A percentile compares a stretch with the other conserved stretches of the same genome.
phyloP scores from a whole-genome alignment of 2,113 vertebrate species.

The Protomyctophum bolini region DNA sequence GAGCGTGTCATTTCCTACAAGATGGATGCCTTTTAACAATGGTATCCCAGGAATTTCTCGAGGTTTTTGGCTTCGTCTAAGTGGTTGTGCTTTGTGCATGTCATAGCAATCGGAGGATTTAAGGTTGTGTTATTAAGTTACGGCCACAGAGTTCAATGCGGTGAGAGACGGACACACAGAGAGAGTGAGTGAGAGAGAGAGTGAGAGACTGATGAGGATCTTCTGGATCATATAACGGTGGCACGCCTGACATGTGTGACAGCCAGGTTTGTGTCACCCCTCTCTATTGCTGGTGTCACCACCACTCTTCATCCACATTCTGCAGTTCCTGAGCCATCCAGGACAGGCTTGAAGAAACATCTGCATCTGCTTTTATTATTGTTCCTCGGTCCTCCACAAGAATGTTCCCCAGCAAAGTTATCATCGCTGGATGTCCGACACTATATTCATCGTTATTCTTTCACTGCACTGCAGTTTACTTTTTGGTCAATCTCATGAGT shows the following conservation, averaged over 20 bases:
- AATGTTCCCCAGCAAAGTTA: too few species aligned
- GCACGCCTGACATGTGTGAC: background rate
- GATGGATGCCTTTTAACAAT: constrained; percentile 5
- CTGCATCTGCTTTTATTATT: too few species aligned
- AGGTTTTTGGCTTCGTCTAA: constrained; percentile 19
- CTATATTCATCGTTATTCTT: too few species aligned
- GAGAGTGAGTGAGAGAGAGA: constrained; percentile 13
- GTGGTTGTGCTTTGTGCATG: constrained; percentile 12
- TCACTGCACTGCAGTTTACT: too few species aligned
- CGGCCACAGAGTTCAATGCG: constrained; percentile 8
- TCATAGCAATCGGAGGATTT: constrained; percentile 20
- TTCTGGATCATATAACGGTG: background rate
- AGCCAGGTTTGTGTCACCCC: constrained; percentile 52
- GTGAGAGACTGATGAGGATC: background rate
- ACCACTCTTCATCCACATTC: constrained; percentile 3
- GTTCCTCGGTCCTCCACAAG: background rate
- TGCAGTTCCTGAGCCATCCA: background rate
- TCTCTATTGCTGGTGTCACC: constrained; percentile 20
- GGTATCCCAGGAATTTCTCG: constrained; percentile 46
- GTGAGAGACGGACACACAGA: constrained; percentile 2
- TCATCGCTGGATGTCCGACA: too few species aligned
- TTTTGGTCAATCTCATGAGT: too few species aligned
- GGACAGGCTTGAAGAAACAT: background rate
- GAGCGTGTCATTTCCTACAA: constrained; percentile 6
- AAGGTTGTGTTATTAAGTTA: constrained; percentile 50